These are phyloP conservation scores for Hiodon alosoides DNA, from an alignment of 2,113 vertebrate species.

Conservation along the genomic window DNA sequence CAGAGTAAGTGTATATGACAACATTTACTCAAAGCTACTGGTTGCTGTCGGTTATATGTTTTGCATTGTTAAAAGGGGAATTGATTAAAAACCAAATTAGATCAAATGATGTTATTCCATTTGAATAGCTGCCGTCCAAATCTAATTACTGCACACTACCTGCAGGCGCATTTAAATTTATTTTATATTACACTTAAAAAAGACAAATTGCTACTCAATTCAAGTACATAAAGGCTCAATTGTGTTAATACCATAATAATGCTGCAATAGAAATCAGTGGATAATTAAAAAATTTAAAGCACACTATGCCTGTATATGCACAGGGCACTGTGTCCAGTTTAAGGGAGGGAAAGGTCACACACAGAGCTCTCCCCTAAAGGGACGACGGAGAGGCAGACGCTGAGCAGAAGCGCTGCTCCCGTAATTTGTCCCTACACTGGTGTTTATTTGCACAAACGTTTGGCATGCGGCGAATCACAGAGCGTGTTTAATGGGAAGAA, in stretches of 20 bases:
- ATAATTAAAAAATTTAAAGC: slow-evolving; percentile 20
- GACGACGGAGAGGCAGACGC: slow-evolving; percentile 4
- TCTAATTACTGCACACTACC: slow-evolving; percentile 24
- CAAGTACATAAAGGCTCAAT: slow-evolving; percentile 24
- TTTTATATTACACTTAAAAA: slow-evolving; percentile 27
- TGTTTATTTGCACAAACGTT: background rate
- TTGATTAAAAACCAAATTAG: slow-evolving; percentile 25
- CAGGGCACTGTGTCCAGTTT: background rate
- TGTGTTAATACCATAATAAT: slow-evolving; percentile 24
- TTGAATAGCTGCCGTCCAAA: slow-evolving; percentile 21
- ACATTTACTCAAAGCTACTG: background rate
- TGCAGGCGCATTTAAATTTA: slow-evolving; percentile 25
- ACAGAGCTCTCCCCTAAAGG: background rate
- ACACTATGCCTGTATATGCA: slow-evolving; percentile 15
- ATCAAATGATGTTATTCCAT: slow-evolving; percentile 20
- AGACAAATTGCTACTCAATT: slow-evolving; percentile 27
- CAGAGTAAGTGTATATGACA: background rate
- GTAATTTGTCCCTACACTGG: slow-evolving; percentile 4
- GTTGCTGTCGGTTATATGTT: background rate
- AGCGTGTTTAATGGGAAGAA: background rate
- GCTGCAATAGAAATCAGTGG: slow-evolving; percentile 17
- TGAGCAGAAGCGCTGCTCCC: background rate
- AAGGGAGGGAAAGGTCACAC: background rate
- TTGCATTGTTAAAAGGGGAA: slow-evolving; percentile 18
- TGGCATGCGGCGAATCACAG: background rate